Evolutionary conservation across 2,888 invertebrate species (phyloP).

Genomic region (Tipula lateralis): DNA sequence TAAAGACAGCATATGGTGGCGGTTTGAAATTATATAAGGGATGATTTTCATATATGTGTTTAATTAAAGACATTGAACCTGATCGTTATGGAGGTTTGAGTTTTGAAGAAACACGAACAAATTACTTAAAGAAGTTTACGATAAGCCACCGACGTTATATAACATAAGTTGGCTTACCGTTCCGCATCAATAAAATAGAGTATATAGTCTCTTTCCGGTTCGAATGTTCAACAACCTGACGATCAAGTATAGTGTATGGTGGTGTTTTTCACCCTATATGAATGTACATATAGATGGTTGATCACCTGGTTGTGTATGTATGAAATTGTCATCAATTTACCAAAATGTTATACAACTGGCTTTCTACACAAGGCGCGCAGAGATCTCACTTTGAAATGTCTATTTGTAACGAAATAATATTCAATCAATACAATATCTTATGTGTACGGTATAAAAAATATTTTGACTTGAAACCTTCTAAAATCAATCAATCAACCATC

Average conservation of each 20-base stretch:
- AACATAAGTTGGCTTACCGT: neutral
- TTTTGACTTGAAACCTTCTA: conserved; percentile 11
- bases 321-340: neutral
- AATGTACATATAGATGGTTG: neutral
- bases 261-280: neutral
- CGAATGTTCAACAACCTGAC: neutral
- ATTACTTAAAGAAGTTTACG: neutral
- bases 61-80: neutral
- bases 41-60: neutral
- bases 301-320: neutral
- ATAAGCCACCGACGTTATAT: neutral
- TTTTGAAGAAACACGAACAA: neutral
- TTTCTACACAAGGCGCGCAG: neutral
- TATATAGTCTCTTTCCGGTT: neutral
- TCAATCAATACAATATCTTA: neutral
- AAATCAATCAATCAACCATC: conserved; percentile 9
- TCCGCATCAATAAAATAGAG: neutral
- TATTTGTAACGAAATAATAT: neutral
- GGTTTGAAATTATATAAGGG: conserved; percentile 1
- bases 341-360: neutral
- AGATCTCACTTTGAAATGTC: conserved; percentile 11
- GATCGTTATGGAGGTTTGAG: conserved; percentile 19
- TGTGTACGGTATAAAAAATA: neutral
- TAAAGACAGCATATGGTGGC: neutral
- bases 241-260: neutral